Conservation (phyloP, 2,797 vertebrate genomes). For the Staurois parvus region DNA sequence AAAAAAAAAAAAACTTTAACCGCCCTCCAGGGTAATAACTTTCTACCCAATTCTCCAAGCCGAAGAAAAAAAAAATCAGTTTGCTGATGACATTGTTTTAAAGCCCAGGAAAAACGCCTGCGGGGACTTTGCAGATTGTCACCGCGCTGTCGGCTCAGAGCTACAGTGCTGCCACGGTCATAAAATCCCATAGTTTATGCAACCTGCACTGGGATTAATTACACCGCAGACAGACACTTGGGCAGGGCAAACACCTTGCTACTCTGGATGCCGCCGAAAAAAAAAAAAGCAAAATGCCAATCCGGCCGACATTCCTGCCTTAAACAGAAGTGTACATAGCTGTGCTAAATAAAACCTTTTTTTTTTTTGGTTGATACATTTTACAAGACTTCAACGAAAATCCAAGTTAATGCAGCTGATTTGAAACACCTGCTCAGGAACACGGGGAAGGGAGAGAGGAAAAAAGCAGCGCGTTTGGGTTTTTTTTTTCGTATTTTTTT, state of each 20-base stretch:
- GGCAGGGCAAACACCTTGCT: slow-evolving; percentile 23
- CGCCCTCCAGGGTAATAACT: slow-evolving; percentile 29
- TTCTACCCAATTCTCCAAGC: background rate
- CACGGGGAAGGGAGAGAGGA: background rate
- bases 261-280: slow-evolving; percentile 2
- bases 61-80: background rate
- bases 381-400: slow-evolving; percentile 40
- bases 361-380: slow-evolving; percentile 22
- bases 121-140: slow-evolving; percentile 19
- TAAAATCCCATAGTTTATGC: background rate
- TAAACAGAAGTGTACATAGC: slow-evolving; percentile 9
- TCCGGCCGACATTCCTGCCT: slow-evolving; percentile 20
- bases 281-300: slow-evolving; percentile 4
- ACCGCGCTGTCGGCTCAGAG: background rate
- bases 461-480: too few species aligned
- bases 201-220: slow-evolving; percentile 49
- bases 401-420: slow-evolving; percentile 36
- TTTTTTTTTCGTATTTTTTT: background rate
- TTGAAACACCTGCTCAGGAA: slow-evolving; percentile 50
- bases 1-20: background rate
- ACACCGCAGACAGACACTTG: background rate
- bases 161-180: background rate
- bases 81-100: background rate
- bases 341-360: slow-evolving; percentile 22
- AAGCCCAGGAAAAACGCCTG: background rate